phyloP scores from a whole-genome alignment of 2,888 invertebrate species.

The Theretra japonica region DNA sequence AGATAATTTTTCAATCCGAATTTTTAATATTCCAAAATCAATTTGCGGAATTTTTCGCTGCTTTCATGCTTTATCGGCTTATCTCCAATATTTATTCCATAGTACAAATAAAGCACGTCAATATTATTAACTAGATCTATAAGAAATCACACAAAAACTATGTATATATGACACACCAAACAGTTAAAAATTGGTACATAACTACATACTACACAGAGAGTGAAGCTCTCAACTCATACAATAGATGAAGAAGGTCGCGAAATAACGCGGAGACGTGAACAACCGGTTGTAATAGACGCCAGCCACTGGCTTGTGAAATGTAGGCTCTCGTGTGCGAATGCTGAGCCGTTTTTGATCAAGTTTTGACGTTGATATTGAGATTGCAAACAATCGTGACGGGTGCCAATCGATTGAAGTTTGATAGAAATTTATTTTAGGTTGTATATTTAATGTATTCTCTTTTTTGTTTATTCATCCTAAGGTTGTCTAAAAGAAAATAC shows the following conservation, averaged over 20 bases:
- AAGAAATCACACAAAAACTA: neutral
- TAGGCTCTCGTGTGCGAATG: constrained; percentile 10
- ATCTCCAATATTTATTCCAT: too few species aligned
- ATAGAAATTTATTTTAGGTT: too few species aligned
- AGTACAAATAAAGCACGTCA: too few species aligned
- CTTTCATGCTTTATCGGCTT: too few species aligned
- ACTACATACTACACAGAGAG: neutral
- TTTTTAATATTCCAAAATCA: too few species aligned
- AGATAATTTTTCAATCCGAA: too few species aligned
- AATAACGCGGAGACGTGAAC: constrained; percentile 41
- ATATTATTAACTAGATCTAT: too few species aligned
- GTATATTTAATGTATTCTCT: too few species aligned
- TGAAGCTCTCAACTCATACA: constrained; percentile 33
- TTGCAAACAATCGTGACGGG: neutral
- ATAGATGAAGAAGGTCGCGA: constrained; percentile 43
- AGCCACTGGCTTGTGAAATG: constrained; percentile 21
- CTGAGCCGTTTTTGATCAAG: constrained; percentile 10
- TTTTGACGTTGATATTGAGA: neutral
- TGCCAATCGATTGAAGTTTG: too few species aligned
- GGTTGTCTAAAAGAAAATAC: too few species aligned
- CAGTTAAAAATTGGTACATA: neutral
- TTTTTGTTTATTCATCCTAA: too few species aligned
- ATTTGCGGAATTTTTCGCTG: too few species aligned
- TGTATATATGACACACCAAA: neutral
- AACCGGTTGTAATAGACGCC: constrained; percentile 52